Evolutionary conservation across 2,797 vertebrate species (phyloP), one percentile per base, ranked within the genome.

Genomic region (Amblyraja radiata): DNA sequence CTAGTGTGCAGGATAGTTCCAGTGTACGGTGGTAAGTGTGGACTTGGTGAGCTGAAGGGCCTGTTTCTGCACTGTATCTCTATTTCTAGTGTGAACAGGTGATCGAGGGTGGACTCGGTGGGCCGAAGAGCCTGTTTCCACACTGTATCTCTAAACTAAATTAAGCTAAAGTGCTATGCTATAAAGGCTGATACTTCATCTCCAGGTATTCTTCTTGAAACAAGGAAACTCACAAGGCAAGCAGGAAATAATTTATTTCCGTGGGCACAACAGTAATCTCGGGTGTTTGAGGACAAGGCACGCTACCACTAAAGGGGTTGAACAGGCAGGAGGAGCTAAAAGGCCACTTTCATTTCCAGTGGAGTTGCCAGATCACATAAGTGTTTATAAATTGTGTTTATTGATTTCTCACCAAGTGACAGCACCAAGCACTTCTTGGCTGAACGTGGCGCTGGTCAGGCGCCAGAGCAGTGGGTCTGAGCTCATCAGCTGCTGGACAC

Each of bases 331-430:
- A 92, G 39, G 28, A 74, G 39, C 73, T 28, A 71, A 76, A 92
- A 76, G 74, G 74, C 25, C 9, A 54, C 71, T 76, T 73, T 74
- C 54, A 74, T 76, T 92, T 74, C 90, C 36, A 73, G 21, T 74
- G 21, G 74, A 74, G 39, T 54, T 92, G 71, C 88, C 39, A 92
- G 90, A 23, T 54, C 36, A 32, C 39, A 5, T 74, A 74, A 74
- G 39, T 92, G 90, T 92, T 92, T 92, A 92, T 74, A 92, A 92
- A 92, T 92, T 92, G 68, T 54, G 71, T 92, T 92, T 92, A 74
- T 91, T 92, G 39, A 92, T 74, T 92, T 91, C 18, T 71, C 86
- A 73, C 32, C 71, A 92, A 92, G 21, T 74, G 36, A 92, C 90
- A 54, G 90, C 11, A 11, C 23, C 28, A 74, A 91, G 39, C 39